Conservation (phyloP, 2,113 vertebrate species). For the Phycodurus eques region DNA sequence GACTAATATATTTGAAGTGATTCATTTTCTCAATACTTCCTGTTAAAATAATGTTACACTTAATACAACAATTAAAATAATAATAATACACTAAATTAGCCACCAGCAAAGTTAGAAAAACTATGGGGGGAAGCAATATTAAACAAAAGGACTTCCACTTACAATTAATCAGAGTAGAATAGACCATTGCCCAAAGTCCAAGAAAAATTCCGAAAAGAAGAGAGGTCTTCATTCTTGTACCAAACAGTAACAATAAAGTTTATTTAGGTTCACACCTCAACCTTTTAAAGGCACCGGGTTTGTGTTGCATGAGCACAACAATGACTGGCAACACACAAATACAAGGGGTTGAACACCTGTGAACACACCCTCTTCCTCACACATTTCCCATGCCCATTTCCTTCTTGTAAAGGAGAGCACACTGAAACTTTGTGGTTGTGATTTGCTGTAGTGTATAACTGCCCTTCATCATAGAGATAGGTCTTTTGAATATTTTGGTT, state of each 20-base stretch:
- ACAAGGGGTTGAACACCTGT: conserved; percentile 42
- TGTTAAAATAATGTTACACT: not conserved
- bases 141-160: conserved; percentile 24
- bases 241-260: not conserved
- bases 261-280: conserved; percentile 2
- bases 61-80: not conserved
- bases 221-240: conserved; percentile 32
- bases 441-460: not conserved
- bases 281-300: conserved; percentile 51
- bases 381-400: conserved; percentile 16
- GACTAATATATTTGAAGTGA: not conserved
- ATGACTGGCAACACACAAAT: conserved; percentile 14
- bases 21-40: not conserved
- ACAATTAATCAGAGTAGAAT: conserved; percentile 39
- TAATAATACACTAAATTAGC: not conserved
- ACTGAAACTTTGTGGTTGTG: not conserved
- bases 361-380: conserved; percentile 31
- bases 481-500: not conserved
- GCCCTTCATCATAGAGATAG: not conserved
- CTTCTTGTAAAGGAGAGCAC: conserved; percentile 1
- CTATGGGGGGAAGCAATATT: not conserved
- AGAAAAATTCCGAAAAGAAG: conserved; percentile 31
- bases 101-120: not conserved
- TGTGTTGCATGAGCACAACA: conserved; percentile 28
- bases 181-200: conserved; percentile 45